phyloP scores from a whole-genome alignment of 2,113 vertebrate genomes.

The Brachyistius frenatus region DNA sequence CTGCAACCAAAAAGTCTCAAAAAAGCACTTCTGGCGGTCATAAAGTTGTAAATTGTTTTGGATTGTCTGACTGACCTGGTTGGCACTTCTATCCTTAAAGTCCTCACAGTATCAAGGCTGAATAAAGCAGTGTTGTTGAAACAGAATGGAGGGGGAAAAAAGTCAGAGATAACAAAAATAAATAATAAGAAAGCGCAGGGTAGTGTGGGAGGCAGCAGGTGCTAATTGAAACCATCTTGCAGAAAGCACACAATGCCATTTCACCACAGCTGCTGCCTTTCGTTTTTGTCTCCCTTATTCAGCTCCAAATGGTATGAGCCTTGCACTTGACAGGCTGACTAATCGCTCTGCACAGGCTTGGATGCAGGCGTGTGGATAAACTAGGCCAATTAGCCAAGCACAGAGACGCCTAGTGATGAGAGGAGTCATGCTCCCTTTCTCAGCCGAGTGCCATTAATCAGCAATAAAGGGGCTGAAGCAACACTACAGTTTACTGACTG shows the following conservation, averaged over 20 bases:
- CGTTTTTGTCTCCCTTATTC: slow-evolving; percentile 36
- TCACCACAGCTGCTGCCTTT: slow-evolving; percentile 63
- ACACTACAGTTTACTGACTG: slow-evolving; percentile 50
- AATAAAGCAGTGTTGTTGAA: slow-evolving; percentile 15
- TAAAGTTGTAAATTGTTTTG: too few relatives aligned
- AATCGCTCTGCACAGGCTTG: slow-evolving; percentile 57
- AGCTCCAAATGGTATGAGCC: slow-evolving; percentile 61
- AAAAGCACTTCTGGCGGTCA: too few relatives aligned
- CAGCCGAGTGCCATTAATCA: slow-evolving; percentile 73
- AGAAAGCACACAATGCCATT: slow-evolving; percentile 63
- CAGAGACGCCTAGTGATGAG: slow-evolving; percentile 65
- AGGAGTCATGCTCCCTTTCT: slow-evolving; percentile 63
- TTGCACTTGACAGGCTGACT: slow-evolving; percentile 67
- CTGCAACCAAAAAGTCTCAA: background rate
- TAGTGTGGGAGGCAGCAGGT: slow-evolving; percentile 64
- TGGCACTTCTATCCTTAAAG: background rate
- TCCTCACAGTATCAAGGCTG: background rate
- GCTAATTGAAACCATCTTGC: slow-evolving; percentile 69
- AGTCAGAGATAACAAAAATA: slow-evolving; percentile 16
- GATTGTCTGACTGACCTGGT: too few relatives aligned
- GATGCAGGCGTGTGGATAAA: slow-evolving; percentile 69
- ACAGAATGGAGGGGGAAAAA: background rate
- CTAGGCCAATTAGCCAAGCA: slow-evolving; percentile 75
- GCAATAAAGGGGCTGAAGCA: slow-evolving; percentile 65
- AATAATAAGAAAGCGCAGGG: slow-evolving; percentile 28